These are phyloP conservation scores for Mycetomoellerius zeteki DNA, from an alignment of 1,140 invertebrate species.

Conservation along the genomic window DNA sequence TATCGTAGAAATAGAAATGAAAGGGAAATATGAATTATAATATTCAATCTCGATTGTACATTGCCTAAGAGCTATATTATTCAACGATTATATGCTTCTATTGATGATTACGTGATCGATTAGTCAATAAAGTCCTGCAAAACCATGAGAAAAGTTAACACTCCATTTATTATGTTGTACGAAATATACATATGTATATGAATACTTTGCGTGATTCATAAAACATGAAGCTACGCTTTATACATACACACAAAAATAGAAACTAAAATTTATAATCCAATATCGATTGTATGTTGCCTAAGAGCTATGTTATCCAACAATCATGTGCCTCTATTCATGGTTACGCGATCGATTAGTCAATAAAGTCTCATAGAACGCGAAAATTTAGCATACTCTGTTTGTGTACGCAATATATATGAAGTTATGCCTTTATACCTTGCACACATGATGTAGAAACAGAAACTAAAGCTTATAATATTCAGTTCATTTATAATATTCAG, in stretches of 20 bases:
- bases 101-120: constrained; percentile 8
- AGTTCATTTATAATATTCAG: too few species aligned
- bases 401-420: neutral
- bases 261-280: too few species aligned
- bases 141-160: neutral
- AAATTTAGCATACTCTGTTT: neutral
- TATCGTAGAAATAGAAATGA: neutral
- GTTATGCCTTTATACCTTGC: too few species aligned
- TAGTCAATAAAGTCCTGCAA: neutral
- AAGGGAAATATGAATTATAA: too few species aligned
- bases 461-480: too few species aligned
- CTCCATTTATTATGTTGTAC: neutral
- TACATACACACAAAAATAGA: too few species aligned
- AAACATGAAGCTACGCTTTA: too few species aligned
- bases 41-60: neutral
- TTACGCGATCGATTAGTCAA: constrained; percentile 25
- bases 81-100: neutral
- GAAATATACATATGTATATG: neutral
- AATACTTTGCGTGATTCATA: too few species aligned
- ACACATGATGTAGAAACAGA: too few species aligned
- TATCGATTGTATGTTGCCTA: neutral
- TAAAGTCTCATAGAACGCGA: neutral
- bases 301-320: constrained; percentile 18
- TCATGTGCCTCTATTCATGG: neutral
- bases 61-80: constrained; percentile 22